These are phyloP conservation scores for Apotomis betuletana DNA, from an alignment of 2,888 invertebrate genomes.

Conservation along the genomic window DNA sequence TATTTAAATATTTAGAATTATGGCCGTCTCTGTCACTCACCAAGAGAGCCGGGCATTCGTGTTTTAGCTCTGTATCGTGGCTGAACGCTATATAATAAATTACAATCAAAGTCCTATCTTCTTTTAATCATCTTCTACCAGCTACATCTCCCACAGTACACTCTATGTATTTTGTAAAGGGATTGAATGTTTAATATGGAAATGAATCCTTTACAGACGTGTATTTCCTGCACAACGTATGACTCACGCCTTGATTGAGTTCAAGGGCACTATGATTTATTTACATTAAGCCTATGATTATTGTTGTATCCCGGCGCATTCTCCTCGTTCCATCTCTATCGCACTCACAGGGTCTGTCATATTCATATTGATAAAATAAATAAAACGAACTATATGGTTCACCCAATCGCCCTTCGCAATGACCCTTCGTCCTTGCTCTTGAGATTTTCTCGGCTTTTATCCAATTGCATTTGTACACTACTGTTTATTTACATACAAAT, in stretches of 20 bases:
- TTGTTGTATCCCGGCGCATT: conserved; percentile 27
- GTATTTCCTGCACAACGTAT: conserved; percentile 8
- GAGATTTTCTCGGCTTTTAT: conserved; percentile 40
- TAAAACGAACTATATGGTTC: conserved; percentile 18
- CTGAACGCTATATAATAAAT: too few species aligned
- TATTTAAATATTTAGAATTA: too few species aligned
- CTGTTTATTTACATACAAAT: conserved; percentile 38
- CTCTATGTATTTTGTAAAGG: neutral
- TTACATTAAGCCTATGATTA: conserved; percentile 31
- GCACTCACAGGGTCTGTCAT: neutral
- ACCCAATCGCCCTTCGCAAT: conserved; percentile 33
- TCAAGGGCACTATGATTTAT: conserved; percentile 33
- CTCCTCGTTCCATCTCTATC: conserved; percentile 24
- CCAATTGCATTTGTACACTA: conserved; percentile 35
- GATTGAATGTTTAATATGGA: neutral
- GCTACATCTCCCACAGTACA: too few species aligned
- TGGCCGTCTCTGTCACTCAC: too few species aligned
- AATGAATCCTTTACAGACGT: conserved; percentile 1
- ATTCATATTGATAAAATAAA: conserved; percentile 23
- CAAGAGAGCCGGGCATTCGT: too few species aligned
- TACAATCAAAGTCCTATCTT: too few species aligned
- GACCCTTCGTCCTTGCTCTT: conserved; percentile 40
- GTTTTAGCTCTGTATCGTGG: too few species aligned
- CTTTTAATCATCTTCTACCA: too few species aligned
- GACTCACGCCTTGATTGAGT: conserved; percentile 29